Evolutionary conservation across 2,113 vertebrate genomes (phyloP).

Genomic region (Sardina pilchardus): DNA sequence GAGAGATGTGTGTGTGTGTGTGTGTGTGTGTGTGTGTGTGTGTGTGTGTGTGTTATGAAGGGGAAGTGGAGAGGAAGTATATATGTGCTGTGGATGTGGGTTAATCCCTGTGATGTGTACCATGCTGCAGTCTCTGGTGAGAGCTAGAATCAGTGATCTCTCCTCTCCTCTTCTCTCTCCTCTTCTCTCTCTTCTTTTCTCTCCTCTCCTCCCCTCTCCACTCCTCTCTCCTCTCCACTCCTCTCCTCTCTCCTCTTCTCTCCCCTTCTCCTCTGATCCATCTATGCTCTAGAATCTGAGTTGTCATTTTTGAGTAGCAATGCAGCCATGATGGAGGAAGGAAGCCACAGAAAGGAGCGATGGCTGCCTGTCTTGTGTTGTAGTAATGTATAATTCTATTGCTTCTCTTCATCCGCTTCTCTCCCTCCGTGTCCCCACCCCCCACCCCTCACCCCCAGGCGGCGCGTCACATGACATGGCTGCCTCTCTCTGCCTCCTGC

Average conservation of each 20-base stretch:
- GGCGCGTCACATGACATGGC: not conserved
- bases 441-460: not conserved
- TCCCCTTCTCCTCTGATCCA: not conserved
- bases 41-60: not conserved
- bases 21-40: not conserved
- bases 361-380: not conserved
- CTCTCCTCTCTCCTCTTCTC: too few relatives aligned
- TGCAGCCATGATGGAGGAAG: not conserved
- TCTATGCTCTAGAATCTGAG: not conserved
- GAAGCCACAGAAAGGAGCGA: not conserved
- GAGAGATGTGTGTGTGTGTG: not conserved
- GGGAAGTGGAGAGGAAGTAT: not conserved
- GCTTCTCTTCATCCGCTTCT: not conserved
- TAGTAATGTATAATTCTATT: not conserved
- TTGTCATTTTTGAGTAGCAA: not conserved
- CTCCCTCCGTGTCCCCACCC: not conserved
- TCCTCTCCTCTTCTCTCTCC: too few relatives aligned
- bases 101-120: not conserved
- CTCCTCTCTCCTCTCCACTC: too few relatives aligned
- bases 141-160: not conserved
- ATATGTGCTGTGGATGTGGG: not conserved
- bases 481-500: not conserved
- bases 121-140: not conserved
- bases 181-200: not conserved
- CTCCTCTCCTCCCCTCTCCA: too few relatives aligned